Evolutionary conservation across 2,113 vertebrate species (phyloP).

Genomic region (Scortum barcoo): DNA sequence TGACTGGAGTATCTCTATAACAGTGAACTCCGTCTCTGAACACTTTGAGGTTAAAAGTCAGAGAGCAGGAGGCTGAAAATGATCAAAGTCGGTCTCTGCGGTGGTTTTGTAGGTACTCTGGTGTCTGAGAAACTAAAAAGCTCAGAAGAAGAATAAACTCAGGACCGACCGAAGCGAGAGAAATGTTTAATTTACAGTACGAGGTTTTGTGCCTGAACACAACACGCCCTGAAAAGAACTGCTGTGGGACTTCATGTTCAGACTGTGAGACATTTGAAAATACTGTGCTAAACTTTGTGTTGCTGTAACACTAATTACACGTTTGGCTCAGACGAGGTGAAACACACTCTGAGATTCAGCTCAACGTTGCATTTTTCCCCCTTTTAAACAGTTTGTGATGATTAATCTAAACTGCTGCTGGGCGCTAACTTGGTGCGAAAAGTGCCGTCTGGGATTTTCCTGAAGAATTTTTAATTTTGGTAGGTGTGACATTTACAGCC

Average conservation of each 20-base stretch:
- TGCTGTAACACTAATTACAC: not conserved
- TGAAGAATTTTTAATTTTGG: conserved; percentile 81
- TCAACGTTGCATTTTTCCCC: not conserved
- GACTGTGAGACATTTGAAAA: not conserved
- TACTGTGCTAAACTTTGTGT: not conserved
- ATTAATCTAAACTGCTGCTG: conserved; percentile 16
- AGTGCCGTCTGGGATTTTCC: conserved; percentile 54
- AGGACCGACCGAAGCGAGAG: not conserved
- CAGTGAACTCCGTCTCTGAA: no score
- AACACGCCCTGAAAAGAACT: not conserved
- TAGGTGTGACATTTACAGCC: conserved; percentile 83
- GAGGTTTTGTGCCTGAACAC: not conserved
- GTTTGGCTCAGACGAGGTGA: not conserved
- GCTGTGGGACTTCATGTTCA: conserved; percentile 4
- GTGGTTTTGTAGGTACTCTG: not conserved
- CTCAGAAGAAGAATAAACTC: conserved; percentile 5
- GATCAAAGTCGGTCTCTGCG: not conserved
- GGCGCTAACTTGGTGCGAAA: conserved; percentile 23
- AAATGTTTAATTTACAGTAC: no score
- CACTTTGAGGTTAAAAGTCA: not conserved
- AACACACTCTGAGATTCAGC: no score
- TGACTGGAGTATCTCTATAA: not conserved
- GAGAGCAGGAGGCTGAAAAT: not conserved
- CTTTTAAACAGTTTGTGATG: conserved; percentile 25
- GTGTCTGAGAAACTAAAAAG: not conserved